These are phyloP conservation scores for Gila orcuttii DNA, from an alignment of 2,113 vertebrate species.

Conservation along the genomic window DNA sequence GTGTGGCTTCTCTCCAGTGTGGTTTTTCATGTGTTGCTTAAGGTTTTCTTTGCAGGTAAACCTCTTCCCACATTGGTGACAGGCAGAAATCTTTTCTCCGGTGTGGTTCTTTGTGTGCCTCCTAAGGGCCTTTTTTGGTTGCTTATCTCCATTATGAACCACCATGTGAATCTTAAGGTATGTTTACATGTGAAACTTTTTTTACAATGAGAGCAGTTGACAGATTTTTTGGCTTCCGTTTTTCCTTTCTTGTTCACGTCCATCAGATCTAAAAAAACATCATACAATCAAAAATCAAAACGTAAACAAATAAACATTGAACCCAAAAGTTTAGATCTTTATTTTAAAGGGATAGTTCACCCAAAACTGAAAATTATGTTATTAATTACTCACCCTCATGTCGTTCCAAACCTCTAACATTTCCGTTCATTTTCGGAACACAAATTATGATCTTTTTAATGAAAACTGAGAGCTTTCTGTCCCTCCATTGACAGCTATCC, in stretches of 20 bases:
- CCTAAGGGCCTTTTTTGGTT: background rate
- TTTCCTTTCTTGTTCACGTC: background rate
- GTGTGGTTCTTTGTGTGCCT: background rate
- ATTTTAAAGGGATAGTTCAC: too few relatives aligned
- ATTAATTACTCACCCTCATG: too few relatives aligned
- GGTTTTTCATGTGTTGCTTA: background rate
- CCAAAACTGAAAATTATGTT: too few relatives aligned
- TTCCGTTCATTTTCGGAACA: too few relatives aligned
- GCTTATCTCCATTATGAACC: background rate
- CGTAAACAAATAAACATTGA: background rate
- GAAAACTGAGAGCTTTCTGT: too few relatives aligned
- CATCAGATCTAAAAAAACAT: background rate
- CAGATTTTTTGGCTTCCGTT: background rate
- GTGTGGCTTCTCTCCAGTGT: background rate
- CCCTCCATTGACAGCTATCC: too few relatives aligned
- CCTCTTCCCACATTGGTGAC: background rate
- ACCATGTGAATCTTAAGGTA: background rate
- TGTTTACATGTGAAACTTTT: background rate
- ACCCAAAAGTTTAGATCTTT: background rate
- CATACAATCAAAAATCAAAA: background rate
- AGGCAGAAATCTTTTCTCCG: background rate
- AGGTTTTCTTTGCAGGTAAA: background rate
- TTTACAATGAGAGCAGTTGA: background rate
- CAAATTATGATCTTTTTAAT: too few relatives aligned
- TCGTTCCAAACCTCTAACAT: too few relatives aligned